Evolutionary conservation across 2,797 vertebrate species (phyloP), one percentile per base, ranked within the genome.

Genomic region (Enteromius trimaculatus): DNA sequence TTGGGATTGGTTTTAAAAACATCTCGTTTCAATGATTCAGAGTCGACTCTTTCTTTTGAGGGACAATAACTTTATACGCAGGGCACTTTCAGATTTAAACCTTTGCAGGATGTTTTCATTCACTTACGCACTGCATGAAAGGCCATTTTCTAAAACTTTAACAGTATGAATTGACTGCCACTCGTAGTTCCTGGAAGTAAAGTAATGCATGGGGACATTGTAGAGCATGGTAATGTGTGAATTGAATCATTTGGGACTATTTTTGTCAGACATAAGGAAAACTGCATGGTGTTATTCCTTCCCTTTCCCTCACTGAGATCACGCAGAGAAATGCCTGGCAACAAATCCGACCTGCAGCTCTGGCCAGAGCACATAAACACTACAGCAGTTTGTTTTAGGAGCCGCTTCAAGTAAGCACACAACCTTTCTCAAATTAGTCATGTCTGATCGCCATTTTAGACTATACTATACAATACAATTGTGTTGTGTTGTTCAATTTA

Each of bases 191-290:
- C 37, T 69, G 17, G 11, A 65, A 17, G 47, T 44, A 51, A n/a
- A 78, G 62, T 21, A 75, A 79, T 31, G 60, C 44, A 70, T 19
- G 10, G 34, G 51, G 55, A 29, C 26, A n/a, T 74, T 70, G 23
- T 42, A 62, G 37, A 37, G 69, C 26, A 68, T 34, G 51, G 8
- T 47, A 80, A 65, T 79, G 47, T 83, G 49, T 76, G 49, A 86
- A 79, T 74, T 51, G 10, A 74, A 21, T 64, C 1, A 64, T 86
- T 82, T 79, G 53, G 1, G 26, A 83, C 58, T 74, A 58, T 84
- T 86, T 86, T 84, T 64, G 58, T 62, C 60, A 62, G 87, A 64
- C 65, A 70, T 79, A 81, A 77, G 70, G 80, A 86, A 23, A 86
- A 66, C 70, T 80, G 58, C 70, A 55, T 77, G 76, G 53, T 70